Conservation (phyloP, 1,140 invertebrate genomes). For the Ceratitis capitata region DNA sequence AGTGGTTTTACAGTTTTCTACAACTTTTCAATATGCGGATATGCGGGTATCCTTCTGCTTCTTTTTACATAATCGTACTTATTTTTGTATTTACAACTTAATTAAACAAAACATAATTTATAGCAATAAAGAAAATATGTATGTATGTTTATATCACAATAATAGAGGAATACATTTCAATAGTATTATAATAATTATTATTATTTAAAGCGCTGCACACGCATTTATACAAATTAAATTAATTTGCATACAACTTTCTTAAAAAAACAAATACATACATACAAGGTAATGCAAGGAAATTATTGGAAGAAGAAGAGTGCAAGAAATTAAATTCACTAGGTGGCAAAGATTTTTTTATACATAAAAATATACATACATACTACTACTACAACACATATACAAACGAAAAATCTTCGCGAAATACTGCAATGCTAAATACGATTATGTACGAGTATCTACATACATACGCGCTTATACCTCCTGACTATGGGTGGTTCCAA, state of each 20-base stretch:
- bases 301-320: background rate
- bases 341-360: background rate
- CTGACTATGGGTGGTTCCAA: background rate
- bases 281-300: background rate
- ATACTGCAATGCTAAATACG: background rate
- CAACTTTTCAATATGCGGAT: background rate
- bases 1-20: background rate
- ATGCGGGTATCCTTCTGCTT: background rate
- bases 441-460: background rate
- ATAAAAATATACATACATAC: background rate
- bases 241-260: background rate
- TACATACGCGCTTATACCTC: background rate
- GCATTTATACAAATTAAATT: background rate
- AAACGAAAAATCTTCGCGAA: background rate
- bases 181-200: background rate
- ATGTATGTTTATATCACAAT: slow-evolving; percentile 39
- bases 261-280: slow-evolving; percentile 1
- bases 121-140: background rate
- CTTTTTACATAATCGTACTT: background rate
- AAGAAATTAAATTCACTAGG: background rate
- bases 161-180: slow-evolving; percentile 36
- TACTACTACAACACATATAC: background rate
- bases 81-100: slow-evolving; percentile 26
- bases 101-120: slow-evolving; percentile 21
- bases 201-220: background rate